These are phyloP conservation scores for Xiphophorus couchianus DNA, from an alignment of 2,113 vertebrate genomes.

Conservation along the genomic window DNA sequence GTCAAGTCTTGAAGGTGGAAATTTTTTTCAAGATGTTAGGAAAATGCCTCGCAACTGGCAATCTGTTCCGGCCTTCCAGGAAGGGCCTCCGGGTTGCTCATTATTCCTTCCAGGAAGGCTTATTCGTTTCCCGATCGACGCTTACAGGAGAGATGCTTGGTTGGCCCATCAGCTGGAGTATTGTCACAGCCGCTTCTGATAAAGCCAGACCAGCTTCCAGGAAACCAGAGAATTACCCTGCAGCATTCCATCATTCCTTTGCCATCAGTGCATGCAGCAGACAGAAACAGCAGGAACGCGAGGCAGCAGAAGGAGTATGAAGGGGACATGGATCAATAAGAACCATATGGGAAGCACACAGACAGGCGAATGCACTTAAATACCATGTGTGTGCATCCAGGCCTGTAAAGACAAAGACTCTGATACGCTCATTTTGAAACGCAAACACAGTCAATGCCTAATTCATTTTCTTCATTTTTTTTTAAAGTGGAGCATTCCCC, in stretches of 20 bases:
- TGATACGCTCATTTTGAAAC: slow-evolving; percentile 42
- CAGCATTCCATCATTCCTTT: slow-evolving; percentile 78
- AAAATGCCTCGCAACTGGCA: slow-evolving; percentile 45
- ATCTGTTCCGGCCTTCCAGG: slow-evolving; percentile 63
- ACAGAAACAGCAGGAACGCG: slow-evolving; percentile 33
- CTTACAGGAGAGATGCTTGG: slow-evolving; percentile 66
- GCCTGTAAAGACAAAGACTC: slow-evolving; percentile 1
- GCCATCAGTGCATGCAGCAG: slow-evolving; percentile 52
- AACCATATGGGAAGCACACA: slow-evolving; percentile 70
- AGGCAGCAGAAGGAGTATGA: slow-evolving; percentile 56
- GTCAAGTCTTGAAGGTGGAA: slow-evolving; percentile 38
- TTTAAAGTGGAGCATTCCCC: slow-evolving; percentile 28
- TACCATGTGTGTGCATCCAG: slow-evolving; percentile 1
- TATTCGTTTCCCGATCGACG: slow-evolving; percentile 63
- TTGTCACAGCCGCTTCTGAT: slow-evolving; percentile 80
- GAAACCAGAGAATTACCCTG: slow-evolving; percentile 76
- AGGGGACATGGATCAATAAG: slow-evolving; percentile 69
- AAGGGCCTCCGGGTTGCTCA: slow-evolving; percentile 70
- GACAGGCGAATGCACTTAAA: slow-evolving; percentile 40
- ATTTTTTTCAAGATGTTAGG: slow-evolving; percentile 44
- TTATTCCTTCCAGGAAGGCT: slow-evolving; percentile 76
- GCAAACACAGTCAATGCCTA: slow-evolving; percentile 33
- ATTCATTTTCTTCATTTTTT: slow-evolving; percentile 30
- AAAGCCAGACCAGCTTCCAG: slow-evolving; percentile 74
- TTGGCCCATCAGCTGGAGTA: slow-evolving; percentile 67